Base-by-base conservation (phyloP, 2,113 vertebrate species). In the Montifringilla adamsi region DNA sequence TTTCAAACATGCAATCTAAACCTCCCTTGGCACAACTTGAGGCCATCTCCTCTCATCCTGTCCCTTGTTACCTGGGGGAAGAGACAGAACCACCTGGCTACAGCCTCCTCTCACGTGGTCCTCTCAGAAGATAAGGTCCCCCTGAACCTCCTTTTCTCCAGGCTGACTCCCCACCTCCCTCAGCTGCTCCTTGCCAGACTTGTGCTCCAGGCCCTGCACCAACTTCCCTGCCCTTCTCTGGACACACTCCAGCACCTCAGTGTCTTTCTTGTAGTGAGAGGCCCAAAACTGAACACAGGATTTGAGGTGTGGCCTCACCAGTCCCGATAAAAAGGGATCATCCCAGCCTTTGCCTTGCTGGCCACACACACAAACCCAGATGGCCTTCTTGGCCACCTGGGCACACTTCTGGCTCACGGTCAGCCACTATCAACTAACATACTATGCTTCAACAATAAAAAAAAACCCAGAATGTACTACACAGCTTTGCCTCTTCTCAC, bases 401-500 rank as follows among this genome's bases (percentile, higher is more conserved):
- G 21, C 46, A 55, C 8, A 4, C 22, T 63, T 47, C 41, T 49
- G 35, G 22, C 41, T 49, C 31, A 14, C 7, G 15, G 20, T 16
- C 70, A 76, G 49, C 18, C 55, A 69, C 55, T 56, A 15, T 20
- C 35, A 69, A 43, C 27, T 15, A 15, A 43, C 21, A 49, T 10
- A 17, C 21, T 22, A 33, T 6, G 39, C 16, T 56, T 73, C 75
- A 76, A 39, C n/a, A 83, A 67, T 16, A 15, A 56, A 52, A 62
- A 50, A 50, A 9, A 3, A 0, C 7, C 6, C 11, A 20, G 5
- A 8, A 30, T 0, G 5, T n/a, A 39, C 16, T 31, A 24, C 18
- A 44, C 4, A 94, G 35, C 15, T 82, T 44, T 66, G 17, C 20
- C 22, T 69, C 55, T 84, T 77, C n/a, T 70, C 69, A n/a, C 64